Evolutionary conservation across 2,888 invertebrate species (phyloP).

Genomic region (Cacoxenus indagator): DNA sequence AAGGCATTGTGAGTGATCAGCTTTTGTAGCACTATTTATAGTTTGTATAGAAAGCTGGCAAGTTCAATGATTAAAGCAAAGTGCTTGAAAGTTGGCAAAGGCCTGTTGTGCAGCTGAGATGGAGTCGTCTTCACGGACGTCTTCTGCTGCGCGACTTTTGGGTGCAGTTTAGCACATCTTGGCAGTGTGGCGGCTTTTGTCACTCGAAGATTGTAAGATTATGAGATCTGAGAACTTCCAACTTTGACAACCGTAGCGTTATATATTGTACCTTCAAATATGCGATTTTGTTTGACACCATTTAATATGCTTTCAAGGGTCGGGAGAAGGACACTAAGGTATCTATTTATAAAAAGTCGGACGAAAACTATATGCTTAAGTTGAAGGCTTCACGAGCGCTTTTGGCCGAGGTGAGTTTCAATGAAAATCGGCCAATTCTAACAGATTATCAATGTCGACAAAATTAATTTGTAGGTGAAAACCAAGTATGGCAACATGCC

Average conservation of each 20-base stretch:
- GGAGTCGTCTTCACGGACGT: conserved; percentile 36
- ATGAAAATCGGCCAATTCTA: not conserved
- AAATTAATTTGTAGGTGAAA: conserved; percentile 76
- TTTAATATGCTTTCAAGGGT: conserved; percentile 73
- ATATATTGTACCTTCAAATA: not conserved
- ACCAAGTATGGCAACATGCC: conserved; percentile 97
- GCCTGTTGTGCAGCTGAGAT: conserved; percentile 35
- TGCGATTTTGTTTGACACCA: conserved; percentile 4
- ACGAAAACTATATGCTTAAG: conserved; percentile 96
- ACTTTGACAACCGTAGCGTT: not conserved
- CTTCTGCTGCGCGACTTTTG: conserved; percentile 29
- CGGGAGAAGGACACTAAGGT: conserved; percentile 95
- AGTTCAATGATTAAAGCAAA: conserved; percentile 69
- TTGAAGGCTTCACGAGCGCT: conserved; percentile 96
- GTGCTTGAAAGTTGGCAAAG: conserved; percentile 65
- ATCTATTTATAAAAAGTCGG: conserved; percentile 98
- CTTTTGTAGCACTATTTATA: not conserved
- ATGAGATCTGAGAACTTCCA: conserved; percentile 71
- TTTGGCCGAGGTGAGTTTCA: conserved; percentile 79
- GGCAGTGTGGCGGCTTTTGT: conserved; percentile 39
- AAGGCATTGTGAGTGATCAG: conserved; percentile 83
- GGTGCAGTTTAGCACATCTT: conserved; percentile 40
- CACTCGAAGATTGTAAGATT: conserved; percentile 70
- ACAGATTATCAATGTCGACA: not conserved
- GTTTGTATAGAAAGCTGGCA: not conserved